phyloP scores from a whole-genome alignment of 92 coral and sea anemone species.

The Plumapathes pennacea region DNA sequence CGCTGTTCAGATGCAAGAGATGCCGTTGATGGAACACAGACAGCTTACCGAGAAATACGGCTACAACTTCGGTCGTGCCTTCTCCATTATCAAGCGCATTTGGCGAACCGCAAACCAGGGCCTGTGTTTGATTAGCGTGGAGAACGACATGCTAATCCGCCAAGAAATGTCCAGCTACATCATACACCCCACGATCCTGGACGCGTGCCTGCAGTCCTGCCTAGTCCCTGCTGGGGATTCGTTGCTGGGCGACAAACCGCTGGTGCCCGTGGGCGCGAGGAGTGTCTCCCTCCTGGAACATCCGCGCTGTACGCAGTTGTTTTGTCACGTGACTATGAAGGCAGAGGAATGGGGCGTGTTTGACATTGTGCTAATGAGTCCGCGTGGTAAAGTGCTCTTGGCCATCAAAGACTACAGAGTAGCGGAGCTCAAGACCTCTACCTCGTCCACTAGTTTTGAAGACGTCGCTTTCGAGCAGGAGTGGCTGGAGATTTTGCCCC shows the following conservation, averaged over 20 bases:
- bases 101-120: constrained; percentile 68
- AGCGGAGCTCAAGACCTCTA: constrained; percentile 36
- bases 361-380: constrained; percentile 47
- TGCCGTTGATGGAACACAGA: constrained; percentile 54
- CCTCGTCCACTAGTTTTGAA: constrained; percentile 1
- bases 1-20: constrained; percentile 40
- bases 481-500: constrained; percentile 36
- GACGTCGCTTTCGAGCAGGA: constrained; percentile 42
- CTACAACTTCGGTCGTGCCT: constrained; percentile 70
- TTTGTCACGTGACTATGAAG: constrained; percentile 58
- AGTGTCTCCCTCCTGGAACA: not conserved
- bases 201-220: constrained; percentile 86
- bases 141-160: constrained; percentile 1
- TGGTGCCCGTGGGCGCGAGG: constrained; percentile 40
- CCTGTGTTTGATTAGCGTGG: constrained; percentile 54
- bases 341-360: constrained; percentile 15
- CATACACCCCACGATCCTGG: constrained; percentile 80
- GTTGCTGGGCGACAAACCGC: constrained; percentile 2
- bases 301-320: constrained; percentile 15
- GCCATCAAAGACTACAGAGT: constrained; percentile 44
- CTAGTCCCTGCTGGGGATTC: constrained; percentile 14
- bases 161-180: constrained; percentile 50
- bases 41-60: constrained; percentile 52
- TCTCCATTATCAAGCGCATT: constrained; percentile 58
- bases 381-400: constrained; percentile 37